These are phyloP conservation scores for Papilio elwesi DNA, from an alignment of 2,888 invertebrate species.

Conservation along the genomic window DNA sequence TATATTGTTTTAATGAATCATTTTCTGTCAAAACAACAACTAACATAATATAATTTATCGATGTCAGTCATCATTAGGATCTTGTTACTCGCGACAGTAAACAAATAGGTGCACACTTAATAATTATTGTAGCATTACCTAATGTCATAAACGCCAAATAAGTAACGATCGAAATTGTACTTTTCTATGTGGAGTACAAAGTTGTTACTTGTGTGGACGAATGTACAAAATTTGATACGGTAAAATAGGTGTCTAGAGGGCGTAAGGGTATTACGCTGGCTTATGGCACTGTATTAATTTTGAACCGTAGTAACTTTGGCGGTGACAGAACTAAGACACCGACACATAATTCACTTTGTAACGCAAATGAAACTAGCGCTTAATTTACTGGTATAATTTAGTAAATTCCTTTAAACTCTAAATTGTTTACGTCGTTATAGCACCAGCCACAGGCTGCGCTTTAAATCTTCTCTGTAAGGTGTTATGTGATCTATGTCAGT, in stretches of 20 bases:
- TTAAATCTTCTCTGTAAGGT: slow-evolving; percentile 48
- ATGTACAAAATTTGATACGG: slow-evolving; percentile 76
- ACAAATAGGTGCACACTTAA: slow-evolving; percentile 82
- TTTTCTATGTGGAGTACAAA: slow-evolving; percentile 48
- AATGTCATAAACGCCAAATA: slow-evolving; percentile 57
- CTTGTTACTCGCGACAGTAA: slow-evolving; percentile 79
- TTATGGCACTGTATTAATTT: slow-evolving; percentile 84
- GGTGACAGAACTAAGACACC: slow-evolving; percentile 84
- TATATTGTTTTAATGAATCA: slow-evolving; percentile 31
- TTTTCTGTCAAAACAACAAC: slow-evolving; percentile 43
- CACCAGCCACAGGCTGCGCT: slow-evolving; percentile 48
- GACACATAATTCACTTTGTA: slow-evolving; percentile 82
- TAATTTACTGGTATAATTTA: slow-evolving; percentile 84
- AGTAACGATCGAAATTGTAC: slow-evolving; percentile 43
- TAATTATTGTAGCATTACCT: slow-evolving; percentile 67
- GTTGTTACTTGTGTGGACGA: slow-evolving; percentile 49
- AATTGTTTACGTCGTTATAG: slow-evolving; percentile 54
- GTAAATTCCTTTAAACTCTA: slow-evolving; percentile 77
- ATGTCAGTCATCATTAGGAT: slow-evolving; percentile 79
- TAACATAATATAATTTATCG: slow-evolving; percentile 69
- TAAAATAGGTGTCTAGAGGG: slow-evolving; percentile 72
- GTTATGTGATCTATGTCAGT: slow-evolving; percentile 44
- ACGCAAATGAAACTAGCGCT: slow-evolving; percentile 83
- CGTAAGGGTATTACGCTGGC: slow-evolving; percentile 77
- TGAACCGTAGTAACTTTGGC: slow-evolving; percentile 83